phyloP scores from a whole-genome alignment of 1,140 invertebrate species.

The Magallana ariakensis region DNA sequence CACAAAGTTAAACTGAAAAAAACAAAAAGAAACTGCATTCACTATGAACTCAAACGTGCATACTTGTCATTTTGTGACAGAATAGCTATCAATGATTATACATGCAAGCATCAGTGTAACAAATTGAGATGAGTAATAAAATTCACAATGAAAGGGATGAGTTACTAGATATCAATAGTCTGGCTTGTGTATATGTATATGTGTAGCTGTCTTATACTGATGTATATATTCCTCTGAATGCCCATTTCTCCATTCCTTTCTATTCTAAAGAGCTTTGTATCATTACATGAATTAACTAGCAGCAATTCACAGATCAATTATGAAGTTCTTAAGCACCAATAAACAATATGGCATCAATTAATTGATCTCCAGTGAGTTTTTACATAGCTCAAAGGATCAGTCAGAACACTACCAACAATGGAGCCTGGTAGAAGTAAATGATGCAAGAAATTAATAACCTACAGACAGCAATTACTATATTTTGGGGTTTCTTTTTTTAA shows the following conservation, averaged over 20 bases:
- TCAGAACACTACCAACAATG: background rate
- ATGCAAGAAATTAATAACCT: background rate
- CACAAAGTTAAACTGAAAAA: slow-evolving; percentile 99
- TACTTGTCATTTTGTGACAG: no score
- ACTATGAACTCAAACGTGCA: background rate
- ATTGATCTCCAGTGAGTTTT: slow-evolving; percentile 10
- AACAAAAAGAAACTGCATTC: slow-evolving; percentile 63
- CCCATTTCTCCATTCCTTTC: background rate
- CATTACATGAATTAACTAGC: background rate
- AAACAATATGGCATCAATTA: slow-evolving; percentile 32
- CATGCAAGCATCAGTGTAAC: no score
- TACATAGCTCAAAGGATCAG: background rate
- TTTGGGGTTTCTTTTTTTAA: background rate
- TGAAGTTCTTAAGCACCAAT: slow-evolving; percentile 34
- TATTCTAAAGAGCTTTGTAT: background rate
- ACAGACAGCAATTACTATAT: background rate
- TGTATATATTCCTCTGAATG: no score
- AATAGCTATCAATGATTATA: no score
- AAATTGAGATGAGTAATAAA: no score
- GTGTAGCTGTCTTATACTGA: no score
- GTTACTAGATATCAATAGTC: no score
- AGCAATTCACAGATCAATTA: slow-evolving; percentile 29
- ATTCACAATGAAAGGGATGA: no score
- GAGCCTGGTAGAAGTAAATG: background rate
- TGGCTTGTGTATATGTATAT: no score